Conservation (phyloP, 2,888 invertebrate genomes). For the Doris montereyensis region DNA sequence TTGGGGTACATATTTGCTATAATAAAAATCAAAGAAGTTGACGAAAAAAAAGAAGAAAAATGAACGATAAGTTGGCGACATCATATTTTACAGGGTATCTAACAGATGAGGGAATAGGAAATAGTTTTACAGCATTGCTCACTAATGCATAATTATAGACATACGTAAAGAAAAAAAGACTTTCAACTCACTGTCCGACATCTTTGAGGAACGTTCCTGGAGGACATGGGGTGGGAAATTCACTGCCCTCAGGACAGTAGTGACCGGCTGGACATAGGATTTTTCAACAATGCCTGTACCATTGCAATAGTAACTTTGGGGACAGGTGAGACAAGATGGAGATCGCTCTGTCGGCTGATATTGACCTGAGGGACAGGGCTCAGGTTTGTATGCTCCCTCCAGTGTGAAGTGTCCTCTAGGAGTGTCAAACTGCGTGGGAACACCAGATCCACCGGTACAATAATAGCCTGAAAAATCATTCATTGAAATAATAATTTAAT, state of each 20-base stretch:
- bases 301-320: slow-evolving; percentile 67
- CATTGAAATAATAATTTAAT: too few species aligned
- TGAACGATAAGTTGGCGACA: too few species aligned
- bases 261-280: slow-evolving; percentile 65
- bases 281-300: slow-evolving; percentile 57
- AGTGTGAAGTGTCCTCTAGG: slow-evolving; percentile 65
- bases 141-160: too few species aligned
- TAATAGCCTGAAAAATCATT: slow-evolving; percentile 68
- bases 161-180: too few species aligned
- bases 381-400: slow-evolving; percentile 66
- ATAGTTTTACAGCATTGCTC: too few species aligned
- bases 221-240: slow-evolving; percentile 66
- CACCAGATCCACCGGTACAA: slow-evolving; percentile 68
- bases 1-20: too few species aligned
- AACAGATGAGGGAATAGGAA: too few species aligned
- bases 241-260: slow-evolving; percentile 67
- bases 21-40: too few species aligned
- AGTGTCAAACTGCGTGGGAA: slow-evolving; percentile 64
- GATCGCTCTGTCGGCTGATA: slow-evolving; percentile 63
- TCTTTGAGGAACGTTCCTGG: slow-evolving; percentile 62
- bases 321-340: slow-evolving; percentile 60
- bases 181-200: slow-evolving; percentile 48
- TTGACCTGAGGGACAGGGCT: slow-evolving; percentile 65
- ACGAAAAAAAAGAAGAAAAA: too few species aligned
- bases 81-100: too few species aligned